A percentile compares a stretch with the other conserved stretches of the same genome.
Conservation (phyloP, 2,888 invertebrate species). For the Tiliacea aurago region DNA sequence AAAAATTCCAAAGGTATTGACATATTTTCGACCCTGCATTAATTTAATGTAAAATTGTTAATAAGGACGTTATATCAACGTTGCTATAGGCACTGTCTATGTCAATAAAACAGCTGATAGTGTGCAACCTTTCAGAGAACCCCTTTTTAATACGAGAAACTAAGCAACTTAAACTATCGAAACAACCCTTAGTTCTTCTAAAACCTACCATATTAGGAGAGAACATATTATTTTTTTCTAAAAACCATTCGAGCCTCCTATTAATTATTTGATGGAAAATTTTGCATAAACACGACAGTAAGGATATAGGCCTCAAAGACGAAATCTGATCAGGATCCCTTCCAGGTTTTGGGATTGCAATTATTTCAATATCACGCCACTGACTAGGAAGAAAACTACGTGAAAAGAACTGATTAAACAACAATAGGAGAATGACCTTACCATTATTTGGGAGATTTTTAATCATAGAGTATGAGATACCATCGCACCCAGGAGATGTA, state of each 20-base stretch:
- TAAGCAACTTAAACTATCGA: neutral
- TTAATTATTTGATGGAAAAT: neutral
- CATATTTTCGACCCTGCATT: too few relatives aligned
- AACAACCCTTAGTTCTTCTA: neutral
- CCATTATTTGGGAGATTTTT: neutral
- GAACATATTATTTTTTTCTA: too few relatives aligned
- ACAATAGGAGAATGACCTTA: neutral
- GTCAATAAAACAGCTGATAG: neutral
- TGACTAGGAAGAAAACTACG: neutral
- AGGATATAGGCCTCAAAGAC: neutral
- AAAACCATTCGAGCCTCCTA: neutral
- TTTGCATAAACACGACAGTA: neutral
- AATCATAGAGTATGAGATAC: neutral
- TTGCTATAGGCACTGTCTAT: neutral
- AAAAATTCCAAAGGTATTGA: neutral
- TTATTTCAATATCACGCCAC: neutral
- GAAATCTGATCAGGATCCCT: neutral
- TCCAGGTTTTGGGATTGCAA: neutral
- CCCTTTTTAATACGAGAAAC: neutral
- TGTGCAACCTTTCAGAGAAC: neutral
- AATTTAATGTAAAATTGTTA: neutral
- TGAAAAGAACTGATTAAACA: neutral
- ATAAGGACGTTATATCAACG: neutral
- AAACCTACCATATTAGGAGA: neutral
- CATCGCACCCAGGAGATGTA: neutral